Conservation (phyloP, 1,140 invertebrate species). For the Heliothis virescens region DNA sequence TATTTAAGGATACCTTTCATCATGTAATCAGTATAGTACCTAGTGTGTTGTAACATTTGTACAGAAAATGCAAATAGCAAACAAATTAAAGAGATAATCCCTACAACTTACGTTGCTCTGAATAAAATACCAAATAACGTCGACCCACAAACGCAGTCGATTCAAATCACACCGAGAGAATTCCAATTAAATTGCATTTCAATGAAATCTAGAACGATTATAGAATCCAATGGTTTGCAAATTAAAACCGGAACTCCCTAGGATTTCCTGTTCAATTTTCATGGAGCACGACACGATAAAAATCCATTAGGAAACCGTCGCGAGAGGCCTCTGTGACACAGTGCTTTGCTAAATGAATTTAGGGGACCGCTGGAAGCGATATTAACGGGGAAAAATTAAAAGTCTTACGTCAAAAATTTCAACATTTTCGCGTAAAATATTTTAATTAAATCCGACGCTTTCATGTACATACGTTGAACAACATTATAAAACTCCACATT, state of each 20-base stretch:
- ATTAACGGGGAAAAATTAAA: constrained; percentile 46
- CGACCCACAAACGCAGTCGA: constrained; percentile 49
- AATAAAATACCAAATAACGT: constrained; percentile 41
- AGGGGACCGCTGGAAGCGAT: constrained; percentile 45
- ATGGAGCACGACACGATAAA: constrained; percentile 75
- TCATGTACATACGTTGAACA: not conserved
- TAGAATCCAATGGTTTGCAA: constrained; percentile 75
- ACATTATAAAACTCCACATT: not conserved
- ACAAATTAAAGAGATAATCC: constrained; percentile 35
- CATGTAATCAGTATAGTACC: too few relatives aligned
- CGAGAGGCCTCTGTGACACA: constrained; percentile 65
- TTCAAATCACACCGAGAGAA: constrained; percentile 62
- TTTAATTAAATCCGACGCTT: constrained; percentile 17
- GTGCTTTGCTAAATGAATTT: constrained; percentile 54
- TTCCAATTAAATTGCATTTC: constrained; percentile 82
- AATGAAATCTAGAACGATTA: constrained; percentile 80
- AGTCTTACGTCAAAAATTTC: constrained; percentile 45
- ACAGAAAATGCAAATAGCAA: not conserved
- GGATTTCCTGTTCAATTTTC: constrained; percentile 80
- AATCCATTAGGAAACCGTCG: constrained; percentile 74
- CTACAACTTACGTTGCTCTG: constrained; percentile 27
- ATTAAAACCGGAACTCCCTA: constrained; percentile 79
- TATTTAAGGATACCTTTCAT: too few relatives aligned
- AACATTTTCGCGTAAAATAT: constrained; percentile 27
- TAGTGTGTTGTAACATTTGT: not conserved